Conservation (phyloP, 2,113 vertebrate genomes). For the Catharus minimus region DNA sequence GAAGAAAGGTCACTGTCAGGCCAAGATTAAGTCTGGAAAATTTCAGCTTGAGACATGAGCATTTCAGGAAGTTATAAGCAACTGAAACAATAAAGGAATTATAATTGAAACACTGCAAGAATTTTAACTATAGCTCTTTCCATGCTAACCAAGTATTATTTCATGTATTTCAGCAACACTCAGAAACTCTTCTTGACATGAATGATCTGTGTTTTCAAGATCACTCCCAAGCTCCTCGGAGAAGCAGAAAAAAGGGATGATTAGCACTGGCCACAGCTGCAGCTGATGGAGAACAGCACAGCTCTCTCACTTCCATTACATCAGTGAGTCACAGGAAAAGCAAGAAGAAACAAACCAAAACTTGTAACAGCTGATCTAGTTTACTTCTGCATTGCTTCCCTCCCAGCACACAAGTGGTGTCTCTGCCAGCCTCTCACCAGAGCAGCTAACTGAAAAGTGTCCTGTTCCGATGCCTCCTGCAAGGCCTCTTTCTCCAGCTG, state of each 20-base stretch:
- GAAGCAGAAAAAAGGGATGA: background rate
- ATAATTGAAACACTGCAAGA: background rate
- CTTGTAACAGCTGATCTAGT: background rate
- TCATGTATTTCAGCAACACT: background rate
- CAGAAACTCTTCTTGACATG: background rate
- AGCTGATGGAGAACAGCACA: background rate
- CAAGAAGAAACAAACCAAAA: background rate
- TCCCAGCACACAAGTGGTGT: background rate
- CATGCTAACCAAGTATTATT: background rate
- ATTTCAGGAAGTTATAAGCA: constrained; percentile 42
- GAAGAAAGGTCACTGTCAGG: constrained; percentile 21
- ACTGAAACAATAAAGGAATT: constrained; percentile 28
- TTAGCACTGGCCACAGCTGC: background rate
- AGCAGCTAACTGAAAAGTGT: background rate
- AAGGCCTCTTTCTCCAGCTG: background rate
- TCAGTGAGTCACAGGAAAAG: background rate
- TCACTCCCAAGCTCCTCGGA: background rate
- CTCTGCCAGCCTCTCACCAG: background rate
- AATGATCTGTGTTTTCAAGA: background rate
- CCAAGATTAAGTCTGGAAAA: constrained; percentile 44
- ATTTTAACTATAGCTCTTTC: background rate
- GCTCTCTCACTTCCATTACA: background rate
- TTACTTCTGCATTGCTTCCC: background rate
- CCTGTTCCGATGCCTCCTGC: background rate
- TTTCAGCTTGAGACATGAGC: background rate